phyloP scores from a whole-genome alignment of 2,113 vertebrate genomes.

The Cryptomyrus ogoouensis region DNA sequence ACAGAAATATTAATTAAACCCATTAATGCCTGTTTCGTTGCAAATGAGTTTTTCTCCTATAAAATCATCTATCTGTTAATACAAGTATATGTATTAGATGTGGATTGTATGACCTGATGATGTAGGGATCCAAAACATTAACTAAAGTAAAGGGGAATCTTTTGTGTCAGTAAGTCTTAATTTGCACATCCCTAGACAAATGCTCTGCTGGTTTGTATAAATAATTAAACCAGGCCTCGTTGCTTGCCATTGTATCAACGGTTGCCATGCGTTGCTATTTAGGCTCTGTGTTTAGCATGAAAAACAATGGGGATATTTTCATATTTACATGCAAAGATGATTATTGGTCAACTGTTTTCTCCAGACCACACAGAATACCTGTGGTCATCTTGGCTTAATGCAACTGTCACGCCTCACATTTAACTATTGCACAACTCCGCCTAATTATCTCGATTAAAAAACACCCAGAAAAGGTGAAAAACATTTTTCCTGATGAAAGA shows the following conservation, averaged over 20 bases:
- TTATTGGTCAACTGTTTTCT: not conserved
- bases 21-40: not conserved
- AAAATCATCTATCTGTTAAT: not conserved
- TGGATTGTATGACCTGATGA: not conserved
- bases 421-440: not conserved
- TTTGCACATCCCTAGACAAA: not conserved
- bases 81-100: not conserved
- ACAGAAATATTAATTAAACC: not conserved
- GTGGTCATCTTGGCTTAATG: not conserved
- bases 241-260: not conserved
- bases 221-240: not conserved
- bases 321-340: not conserved
- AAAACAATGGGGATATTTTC: not conserved
- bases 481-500: not conserved
- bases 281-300: not conserved
- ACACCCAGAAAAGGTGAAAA: not conserved
- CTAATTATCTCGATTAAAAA: not conserved
- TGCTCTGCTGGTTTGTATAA: not conserved
- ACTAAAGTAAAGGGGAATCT: not conserved
- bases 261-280: not conserved
- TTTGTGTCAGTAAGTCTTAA: not conserved
- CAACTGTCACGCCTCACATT: not conserved
- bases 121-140: not conserved
- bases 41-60: not conserved
- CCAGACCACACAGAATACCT: not conserved